Evolutionary conservation across 2,113 vertebrate genomes (phyloP).

Genomic region (Castor canadensis): DNA sequence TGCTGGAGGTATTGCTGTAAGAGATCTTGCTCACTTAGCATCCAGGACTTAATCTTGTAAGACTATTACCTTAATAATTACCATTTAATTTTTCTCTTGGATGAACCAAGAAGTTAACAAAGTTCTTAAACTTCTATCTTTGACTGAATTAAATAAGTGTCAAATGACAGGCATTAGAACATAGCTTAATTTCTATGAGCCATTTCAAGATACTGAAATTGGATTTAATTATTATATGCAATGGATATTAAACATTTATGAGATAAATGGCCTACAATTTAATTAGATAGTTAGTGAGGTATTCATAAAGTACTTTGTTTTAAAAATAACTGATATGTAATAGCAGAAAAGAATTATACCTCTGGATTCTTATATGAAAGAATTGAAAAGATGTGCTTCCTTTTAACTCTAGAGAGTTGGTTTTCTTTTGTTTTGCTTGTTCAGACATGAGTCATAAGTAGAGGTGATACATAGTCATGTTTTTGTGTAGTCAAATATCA

Average conservation of each 20-base stretch:
- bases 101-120: constrained; percentile 46
- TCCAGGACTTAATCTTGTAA: constrained; percentile 18
- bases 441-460: not conserved
- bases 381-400: not conserved
- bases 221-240: constrained; percentile 65
- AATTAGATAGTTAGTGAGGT: constrained; percentile 61
- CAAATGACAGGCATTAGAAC: constrained; percentile 52
- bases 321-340: constrained; percentile 51
- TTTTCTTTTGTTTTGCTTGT: constrained; percentile 31
- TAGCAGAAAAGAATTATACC: not conserved
- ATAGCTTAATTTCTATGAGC: constrained; percentile 54
- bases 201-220: constrained; percentile 58
- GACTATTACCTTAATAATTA: constrained; percentile 30
- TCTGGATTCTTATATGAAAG: not conserved
- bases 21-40: not conserved
- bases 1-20: not conserved
- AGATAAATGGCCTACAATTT: constrained; percentile 59
- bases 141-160: constrained; percentile 59
- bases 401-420: not conserved
- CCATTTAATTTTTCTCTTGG: constrained; percentile 20
- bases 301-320: constrained; percentile 62
- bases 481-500: constrained; percentile 17
- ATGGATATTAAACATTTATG: constrained; percentile 59
- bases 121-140: constrained; percentile 55
- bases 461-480: not conserved